Evolutionary conservation across 2,113 vertebrate genomes (phyloP).

Genomic region (Sinocyclocheilus anophthalmus): DNA sequence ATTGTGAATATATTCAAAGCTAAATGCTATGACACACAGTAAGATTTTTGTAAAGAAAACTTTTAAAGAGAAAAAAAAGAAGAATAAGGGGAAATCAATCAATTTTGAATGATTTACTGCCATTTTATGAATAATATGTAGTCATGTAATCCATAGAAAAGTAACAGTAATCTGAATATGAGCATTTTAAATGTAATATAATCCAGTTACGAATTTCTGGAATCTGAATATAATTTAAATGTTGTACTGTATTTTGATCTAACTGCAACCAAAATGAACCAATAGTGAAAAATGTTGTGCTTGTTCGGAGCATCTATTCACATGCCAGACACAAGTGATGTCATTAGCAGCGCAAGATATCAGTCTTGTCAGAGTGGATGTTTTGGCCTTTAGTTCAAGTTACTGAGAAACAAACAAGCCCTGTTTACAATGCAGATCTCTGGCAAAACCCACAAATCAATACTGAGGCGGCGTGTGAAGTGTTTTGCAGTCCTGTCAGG

Average conservation of each 20-base stretch:
- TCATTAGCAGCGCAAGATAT: background rate
- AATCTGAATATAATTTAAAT: background rate
- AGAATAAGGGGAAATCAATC: too few relatives aligned
- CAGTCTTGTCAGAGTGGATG: background rate
- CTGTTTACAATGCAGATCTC: background rate
- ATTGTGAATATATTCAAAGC: too few relatives aligned
- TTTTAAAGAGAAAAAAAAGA: too few relatives aligned
- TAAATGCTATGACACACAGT: too few relatives aligned
- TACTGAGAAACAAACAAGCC: background rate
- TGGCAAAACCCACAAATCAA: conserved; percentile 2
- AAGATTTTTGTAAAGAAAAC: too few relatives aligned
- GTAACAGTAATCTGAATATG: too few relatives aligned
- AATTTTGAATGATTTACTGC: too few relatives aligned
- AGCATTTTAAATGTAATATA: too few relatives aligned
- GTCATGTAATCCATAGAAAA: too few relatives aligned
- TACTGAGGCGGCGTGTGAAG: background rate
- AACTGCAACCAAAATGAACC: background rate
- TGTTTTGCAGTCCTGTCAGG: background rate
- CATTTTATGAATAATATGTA: too few relatives aligned
- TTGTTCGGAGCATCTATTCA: background rate
- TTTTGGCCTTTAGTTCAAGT: conserved; percentile 18
- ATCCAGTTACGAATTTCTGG: too few relatives aligned
- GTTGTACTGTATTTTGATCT: background rate
- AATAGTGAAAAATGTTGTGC: background rate
- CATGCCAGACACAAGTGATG: background rate